Evolutionary conservation across 2,888 invertebrate genomes (phyloP), one percentile per base, ranked within the genome.

Genomic region (Geophilus truncorum): DNA sequence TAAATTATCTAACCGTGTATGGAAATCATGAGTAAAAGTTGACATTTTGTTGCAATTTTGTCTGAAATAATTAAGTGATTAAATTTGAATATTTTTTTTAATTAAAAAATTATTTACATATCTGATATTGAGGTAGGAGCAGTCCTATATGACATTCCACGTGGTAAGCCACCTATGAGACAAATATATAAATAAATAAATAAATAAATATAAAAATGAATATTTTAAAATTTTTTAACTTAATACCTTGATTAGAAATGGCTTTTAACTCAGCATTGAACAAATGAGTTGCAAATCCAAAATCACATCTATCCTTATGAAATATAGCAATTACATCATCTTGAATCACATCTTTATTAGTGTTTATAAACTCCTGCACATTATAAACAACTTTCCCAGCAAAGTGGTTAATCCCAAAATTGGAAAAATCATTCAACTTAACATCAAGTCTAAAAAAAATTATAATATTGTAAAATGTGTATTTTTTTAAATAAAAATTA

Each of bases 281-380:
- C n/a, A 97, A 89, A 87, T 97, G 96, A 21, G 96, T 95, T 0
- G 95, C 97, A 87, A 97, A 97, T n/a, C 97, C 97, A 88, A 97
- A 97, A 87, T 94, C 96, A 88, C 97, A 97, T 81, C 92, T 92
- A 85, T 95, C 93, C 85, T 94, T 94, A 88, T 96, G 94, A 88
- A 97, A 97, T 1, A 96, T 95, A 0, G 94, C 93, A 0, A 97
- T 94, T 84, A 97, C 89, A 86, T 97, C 96, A 86, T 96, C 96
- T 1, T 96, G 94, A 77, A 97, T 93, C 12, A 94, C 92, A 88
- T 97, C 97, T 83, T 94, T 92, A 88, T 97, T 97, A 12, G 95
- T 95, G 84, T 95, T 94, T 81, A 96, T 88, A 87, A 97, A 97
- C 85, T 94, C 93, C 0, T 92, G 91, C 4, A 95, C 93, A 87